Percentiles rank a stretch among this genome's conserved stretches.
Conservation (phyloP, 2,113 vertebrate genomes). For the Ptilorrhoa leucosticta region DNA sequence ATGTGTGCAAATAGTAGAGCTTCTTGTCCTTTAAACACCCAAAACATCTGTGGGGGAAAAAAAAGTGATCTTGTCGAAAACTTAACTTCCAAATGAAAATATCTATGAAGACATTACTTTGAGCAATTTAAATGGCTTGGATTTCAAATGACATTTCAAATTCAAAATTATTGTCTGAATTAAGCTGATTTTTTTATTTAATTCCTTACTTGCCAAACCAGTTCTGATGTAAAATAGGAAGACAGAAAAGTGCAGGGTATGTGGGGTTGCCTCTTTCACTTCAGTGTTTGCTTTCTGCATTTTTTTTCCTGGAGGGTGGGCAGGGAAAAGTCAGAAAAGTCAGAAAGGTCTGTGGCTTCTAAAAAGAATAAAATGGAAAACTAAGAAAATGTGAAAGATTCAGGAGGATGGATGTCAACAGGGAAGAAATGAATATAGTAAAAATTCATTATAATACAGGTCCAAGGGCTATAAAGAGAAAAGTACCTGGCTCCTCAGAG, state of each 20-base stretch:
- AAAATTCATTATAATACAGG: not conserved
- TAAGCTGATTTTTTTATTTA: not conserved
- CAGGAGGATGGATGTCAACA: not conserved
- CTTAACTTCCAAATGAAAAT: not conserved
- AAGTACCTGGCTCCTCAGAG: not conserved
- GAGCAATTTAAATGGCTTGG: not conserved
- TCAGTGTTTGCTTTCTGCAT: not conserved
- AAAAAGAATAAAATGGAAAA: not conserved
- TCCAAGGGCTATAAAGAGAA: not conserved
- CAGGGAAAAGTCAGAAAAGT: not conserved
- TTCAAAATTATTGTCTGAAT: not conserved
- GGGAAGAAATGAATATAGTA: not conserved
- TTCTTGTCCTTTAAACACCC: not conserved
- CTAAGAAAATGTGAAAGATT: not conserved
- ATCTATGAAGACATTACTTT: fast-evolving
- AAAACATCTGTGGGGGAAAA: not conserved
- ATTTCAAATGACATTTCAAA: not conserved
- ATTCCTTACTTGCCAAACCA: not conserved
- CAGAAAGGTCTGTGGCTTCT: not conserved
- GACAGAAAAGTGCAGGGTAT: not conserved
- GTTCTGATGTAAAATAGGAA: not conserved
- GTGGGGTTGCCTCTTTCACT: not conserved
- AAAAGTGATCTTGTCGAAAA: not conserved
- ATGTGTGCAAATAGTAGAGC: not conserved
- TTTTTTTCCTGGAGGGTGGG: fast-evolving